These are phyloP conservation scores for Eupithecia insigniata DNA, from an alignment of 2,888 invertebrate species.

Conservation along the genomic window DNA sequence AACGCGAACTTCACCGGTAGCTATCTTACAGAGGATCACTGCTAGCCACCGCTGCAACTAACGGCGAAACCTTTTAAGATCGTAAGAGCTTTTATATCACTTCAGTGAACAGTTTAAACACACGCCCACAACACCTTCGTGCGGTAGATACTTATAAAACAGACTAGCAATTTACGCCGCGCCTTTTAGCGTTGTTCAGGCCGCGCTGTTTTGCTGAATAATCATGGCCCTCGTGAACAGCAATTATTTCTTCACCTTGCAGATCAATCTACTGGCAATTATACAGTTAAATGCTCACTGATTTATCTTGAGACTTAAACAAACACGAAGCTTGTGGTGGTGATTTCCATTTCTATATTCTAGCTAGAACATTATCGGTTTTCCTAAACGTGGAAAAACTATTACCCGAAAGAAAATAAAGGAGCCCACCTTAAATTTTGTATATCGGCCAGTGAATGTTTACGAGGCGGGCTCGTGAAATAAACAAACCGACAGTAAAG, in stretches of 20 bases:
- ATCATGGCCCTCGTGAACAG: conserved; percentile 15
- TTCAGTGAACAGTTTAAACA: conserved; percentile 52
- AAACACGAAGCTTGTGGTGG: not conserved
- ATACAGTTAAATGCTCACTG: conserved; percentile 2
- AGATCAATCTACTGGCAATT: conserved; percentile 15
- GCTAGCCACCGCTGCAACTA: conserved; percentile 58
- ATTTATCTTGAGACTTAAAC: not conserved
- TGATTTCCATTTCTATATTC: not conserved
- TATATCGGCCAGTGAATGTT: conserved; percentile 76
- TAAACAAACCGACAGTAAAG: conserved; percentile 78
- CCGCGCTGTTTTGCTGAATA: conserved; percentile 20
- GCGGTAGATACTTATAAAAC: conserved; percentile 32
- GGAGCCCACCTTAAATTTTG: conserved; percentile 74
- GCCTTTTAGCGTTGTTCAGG: conserved; percentile 30
- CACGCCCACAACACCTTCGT: conserved; percentile 41
- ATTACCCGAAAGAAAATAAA: conserved; percentile 69
- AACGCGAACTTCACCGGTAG: conserved; percentile 65
- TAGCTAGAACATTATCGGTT: conserved; percentile 31
- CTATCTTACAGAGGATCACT: conserved; percentile 67
- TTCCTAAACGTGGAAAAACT: conserved; percentile 51
- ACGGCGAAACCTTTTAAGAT: conserved; percentile 58
- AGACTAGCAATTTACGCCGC: conserved; percentile 36
- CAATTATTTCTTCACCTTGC: conserved; percentile 10
- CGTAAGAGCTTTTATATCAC: conserved; percentile 59
- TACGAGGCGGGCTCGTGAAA: conserved; percentile 76